Evolutionary conservation across 2,113 vertebrate species (phyloP).

Genomic region (mouse (Mus musculus)): DNA sequence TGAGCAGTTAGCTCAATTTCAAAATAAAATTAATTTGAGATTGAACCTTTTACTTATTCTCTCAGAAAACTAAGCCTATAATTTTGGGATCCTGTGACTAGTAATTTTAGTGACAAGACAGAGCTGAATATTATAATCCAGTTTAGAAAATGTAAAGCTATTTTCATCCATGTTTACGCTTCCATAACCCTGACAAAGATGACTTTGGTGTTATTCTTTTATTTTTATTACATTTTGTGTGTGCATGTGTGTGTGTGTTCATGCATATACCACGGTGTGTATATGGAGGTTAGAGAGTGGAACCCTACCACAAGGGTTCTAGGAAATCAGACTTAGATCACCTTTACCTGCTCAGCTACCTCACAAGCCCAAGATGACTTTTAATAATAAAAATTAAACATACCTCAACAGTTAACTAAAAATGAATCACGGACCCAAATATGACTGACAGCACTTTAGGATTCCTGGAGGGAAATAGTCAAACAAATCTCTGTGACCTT

Average conservation of each 20-base stretch:
- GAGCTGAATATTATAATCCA: not conserved
- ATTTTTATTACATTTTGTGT: not conserved
- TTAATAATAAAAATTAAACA: slow-evolving; percentile 24
- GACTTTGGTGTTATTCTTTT: not conserved
- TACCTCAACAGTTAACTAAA: not conserved
- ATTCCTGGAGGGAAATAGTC: not conserved
- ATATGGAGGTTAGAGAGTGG: not conserved
- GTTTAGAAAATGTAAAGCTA: slow-evolving; percentile 55
- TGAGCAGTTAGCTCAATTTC: slow-evolving; percentile 57
- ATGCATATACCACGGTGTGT: too few relatives aligned
- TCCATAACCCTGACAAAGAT: slow-evolving; percentile 25
- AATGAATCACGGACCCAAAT: not conserved
- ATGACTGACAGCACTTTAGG: not conserved
- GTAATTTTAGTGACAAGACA: slow-evolving; percentile 54
- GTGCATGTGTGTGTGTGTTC: not conserved
- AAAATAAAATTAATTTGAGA: slow-evolving; percentile 58
- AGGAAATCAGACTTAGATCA: not conserved
- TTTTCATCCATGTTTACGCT: slow-evolving; percentile 13
- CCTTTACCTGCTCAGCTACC: not conserved
- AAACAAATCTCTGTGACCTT: not conserved
- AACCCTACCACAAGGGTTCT: not conserved
- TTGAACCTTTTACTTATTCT: slow-evolving; percentile 47
- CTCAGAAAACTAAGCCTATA: slow-evolving; percentile 47
- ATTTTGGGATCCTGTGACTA: slow-evolving; percentile 57
- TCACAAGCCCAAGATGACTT: not conserved